phyloP scores from a whole-genome alignment of 2,113 vertebrate species.

The Heterochromis multidens region DNA sequence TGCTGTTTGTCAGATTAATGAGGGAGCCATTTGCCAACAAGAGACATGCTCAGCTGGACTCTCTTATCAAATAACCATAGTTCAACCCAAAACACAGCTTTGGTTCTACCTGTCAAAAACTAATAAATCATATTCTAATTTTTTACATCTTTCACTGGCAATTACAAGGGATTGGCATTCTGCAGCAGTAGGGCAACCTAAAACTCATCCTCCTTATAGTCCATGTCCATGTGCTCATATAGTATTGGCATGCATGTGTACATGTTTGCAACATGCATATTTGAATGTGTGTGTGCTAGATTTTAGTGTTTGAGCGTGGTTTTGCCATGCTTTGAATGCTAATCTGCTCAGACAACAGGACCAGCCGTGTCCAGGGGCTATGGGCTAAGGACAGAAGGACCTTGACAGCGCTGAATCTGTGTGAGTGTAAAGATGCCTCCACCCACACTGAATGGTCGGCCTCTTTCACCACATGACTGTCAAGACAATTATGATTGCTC shows the following conservation, averaged over 20 bases:
- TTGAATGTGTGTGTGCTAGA: neutral
- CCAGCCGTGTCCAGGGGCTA: conserved; percentile 55
- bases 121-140: neutral
- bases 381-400: conserved; percentile 65
- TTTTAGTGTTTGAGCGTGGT: conserved; percentile 11
- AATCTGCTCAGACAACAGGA: conserved; percentile 71
- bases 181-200: neutral
- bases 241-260: neutral
- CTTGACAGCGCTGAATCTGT: conserved; percentile 54
- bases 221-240: neutral
- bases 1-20: conserved; percentile 48
- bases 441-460: conserved; percentile 28
- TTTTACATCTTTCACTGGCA: neutral
- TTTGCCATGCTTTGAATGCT: conserved; percentile 49
- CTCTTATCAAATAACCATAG: conserved; percentile 35
- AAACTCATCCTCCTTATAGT: neutral
- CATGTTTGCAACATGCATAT: neutral
- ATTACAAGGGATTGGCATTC: neutral
- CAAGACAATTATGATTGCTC: conserved; percentile 60
- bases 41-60: conserved; percentile 29
- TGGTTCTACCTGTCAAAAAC: conserved; percentile 16
- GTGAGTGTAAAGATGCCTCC: conserved; percentile 45
- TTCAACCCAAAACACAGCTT: conserved; percentile 15
- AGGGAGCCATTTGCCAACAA: conserved; percentile 18
- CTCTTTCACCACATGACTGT: conserved; percentile 46